phyloP scores from a whole-genome alignment of 2,113 vertebrate genomes.

The Bubalus kerabau region DNA sequence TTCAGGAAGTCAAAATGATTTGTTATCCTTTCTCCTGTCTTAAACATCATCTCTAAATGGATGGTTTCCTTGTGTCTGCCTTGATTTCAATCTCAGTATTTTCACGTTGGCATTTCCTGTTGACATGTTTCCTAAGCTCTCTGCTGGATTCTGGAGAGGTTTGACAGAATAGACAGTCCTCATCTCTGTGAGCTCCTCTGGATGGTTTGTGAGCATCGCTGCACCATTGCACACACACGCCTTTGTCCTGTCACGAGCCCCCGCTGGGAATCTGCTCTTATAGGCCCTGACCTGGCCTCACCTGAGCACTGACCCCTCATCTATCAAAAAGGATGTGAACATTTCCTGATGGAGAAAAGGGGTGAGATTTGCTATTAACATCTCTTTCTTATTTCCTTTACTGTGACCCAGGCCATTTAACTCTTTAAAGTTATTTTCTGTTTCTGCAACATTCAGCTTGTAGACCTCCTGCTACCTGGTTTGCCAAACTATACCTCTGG shows the following conservation, averaged over 20 bases:
- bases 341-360: not conserved
- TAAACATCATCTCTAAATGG: not conserved
- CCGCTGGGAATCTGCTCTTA: accelerated
- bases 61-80: not conserved
- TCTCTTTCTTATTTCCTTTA: not conserved
- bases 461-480: not conserved
- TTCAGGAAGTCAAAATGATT: not conserved
- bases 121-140: not conserved
- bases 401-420: not conserved
- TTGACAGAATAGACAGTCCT: not conserved
- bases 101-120: not conserved
- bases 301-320: not conserved
- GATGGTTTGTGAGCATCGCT: not conserved
- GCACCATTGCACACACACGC: not conserved
- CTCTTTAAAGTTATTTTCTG: not conserved
- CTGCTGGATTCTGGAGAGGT: not conserved
- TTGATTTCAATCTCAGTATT: not conserved
- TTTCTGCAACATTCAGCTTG: not conserved
- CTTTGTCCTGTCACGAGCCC: accelerated
- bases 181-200: not conserved
- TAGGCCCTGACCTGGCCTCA: not conserved
- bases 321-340: not conserved
- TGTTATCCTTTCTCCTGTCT: not conserved
- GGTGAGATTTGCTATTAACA: not conserved
- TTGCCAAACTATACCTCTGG: not conserved